phyloP scores from a whole-genome alignment of 1,140 invertebrate species.

The Ridgeia piscesae region DNA sequence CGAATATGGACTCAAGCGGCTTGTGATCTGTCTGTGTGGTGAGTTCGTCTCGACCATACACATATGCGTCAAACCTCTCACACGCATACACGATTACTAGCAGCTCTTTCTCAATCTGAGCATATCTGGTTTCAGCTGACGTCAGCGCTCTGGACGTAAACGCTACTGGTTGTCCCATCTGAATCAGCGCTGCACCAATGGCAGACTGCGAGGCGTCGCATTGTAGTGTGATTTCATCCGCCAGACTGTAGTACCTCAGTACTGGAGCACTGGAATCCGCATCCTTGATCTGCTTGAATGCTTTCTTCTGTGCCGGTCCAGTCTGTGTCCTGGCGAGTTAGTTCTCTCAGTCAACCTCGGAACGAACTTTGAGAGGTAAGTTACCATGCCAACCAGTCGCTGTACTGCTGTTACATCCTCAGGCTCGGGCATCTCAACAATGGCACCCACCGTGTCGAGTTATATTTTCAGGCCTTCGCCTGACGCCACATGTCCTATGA shows the following conservation, averaged over 20 bases:
- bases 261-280: slow-evolving; percentile 33
- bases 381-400: slow-evolving; percentile 38
- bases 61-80: slow-evolving; percentile 53
- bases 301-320: slow-evolving; percentile 23
- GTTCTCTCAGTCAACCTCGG: slow-evolving; percentile 22
- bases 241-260: slow-evolving; percentile 38
- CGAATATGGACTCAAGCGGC: slow-evolving; percentile 52
- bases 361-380: slow-evolving; percentile 36
- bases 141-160: slow-evolving; percentile 57
- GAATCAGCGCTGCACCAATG: slow-evolving; percentile 56
- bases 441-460: slow-evolving; percentile 46
- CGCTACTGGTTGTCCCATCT: slow-evolving; percentile 56
- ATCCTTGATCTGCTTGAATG: slow-evolving; percentile 36
- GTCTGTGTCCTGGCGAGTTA: background rate
- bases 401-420: slow-evolving; percentile 31
- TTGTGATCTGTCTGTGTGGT: slow-evolving; percentile 49
- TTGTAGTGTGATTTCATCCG: slow-evolving; percentile 35
- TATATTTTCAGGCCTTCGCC: background rate
- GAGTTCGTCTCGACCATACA: slow-evolving; percentile 45
- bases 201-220: slow-evolving; percentile 44
- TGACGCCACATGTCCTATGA: background rate
- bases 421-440: slow-evolving; percentile 35
- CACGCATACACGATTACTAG: slow-evolving; percentile 58
- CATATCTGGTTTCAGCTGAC: slow-evolving; percentile 55
- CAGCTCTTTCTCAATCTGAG: slow-evolving; percentile 60